Conservation (phyloP, 64 coral and sea anemone species). For the Montipora capricornis region DNA sequence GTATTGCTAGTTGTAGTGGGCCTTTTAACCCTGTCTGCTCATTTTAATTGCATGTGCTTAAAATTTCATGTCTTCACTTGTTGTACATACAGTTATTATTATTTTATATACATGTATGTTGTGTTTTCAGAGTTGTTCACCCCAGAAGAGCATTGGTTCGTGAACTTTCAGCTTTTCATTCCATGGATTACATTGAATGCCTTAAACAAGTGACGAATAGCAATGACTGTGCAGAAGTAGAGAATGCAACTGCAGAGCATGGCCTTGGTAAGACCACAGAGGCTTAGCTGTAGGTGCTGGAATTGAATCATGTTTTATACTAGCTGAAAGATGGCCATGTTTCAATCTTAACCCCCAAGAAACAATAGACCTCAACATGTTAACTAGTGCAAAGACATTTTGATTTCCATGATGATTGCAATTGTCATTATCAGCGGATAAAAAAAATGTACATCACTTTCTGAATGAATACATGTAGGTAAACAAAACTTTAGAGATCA, state of each 20-base stretch:
- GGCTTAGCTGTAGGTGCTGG: neutral
- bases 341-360: neutral
- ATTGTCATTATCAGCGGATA: no score
- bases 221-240: constrained; percentile 49
- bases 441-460: no score
- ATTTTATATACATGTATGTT: neutral
- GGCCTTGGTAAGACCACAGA: constrained; percentile 71
- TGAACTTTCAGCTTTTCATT: constrained; percentile 88
- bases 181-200: constrained; percentile 82
- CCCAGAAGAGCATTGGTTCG: constrained; percentile 68
- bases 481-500: no score
- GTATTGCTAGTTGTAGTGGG: no score
- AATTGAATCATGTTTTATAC: neutral
- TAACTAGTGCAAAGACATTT: no score
- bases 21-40: no score
- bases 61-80: no score
- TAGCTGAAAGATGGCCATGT: no score
- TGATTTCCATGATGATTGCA: no score
- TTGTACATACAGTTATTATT: neutral
- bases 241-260: constrained; percentile 74
- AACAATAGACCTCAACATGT: no score
- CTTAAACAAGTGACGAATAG: constrained; percentile 64
- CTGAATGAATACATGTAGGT: no score
- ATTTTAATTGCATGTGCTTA: no score
- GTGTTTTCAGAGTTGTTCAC: constrained; percentile 64